phyloP scores from a whole-genome alignment of 1,140 invertebrate genomes.

The Conopomorpha cramerella region DNA sequence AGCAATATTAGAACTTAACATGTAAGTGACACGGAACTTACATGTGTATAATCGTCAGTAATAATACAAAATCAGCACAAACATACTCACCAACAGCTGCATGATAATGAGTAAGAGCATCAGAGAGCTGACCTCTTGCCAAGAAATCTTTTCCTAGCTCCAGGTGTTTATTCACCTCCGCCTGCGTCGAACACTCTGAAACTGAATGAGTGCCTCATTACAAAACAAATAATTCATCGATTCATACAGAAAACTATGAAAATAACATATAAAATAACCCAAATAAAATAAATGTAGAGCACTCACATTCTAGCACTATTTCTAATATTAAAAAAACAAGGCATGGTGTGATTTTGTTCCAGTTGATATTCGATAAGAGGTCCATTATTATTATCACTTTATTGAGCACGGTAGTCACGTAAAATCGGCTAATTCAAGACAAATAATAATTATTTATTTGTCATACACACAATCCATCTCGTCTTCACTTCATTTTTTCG shows the following conservation, averaged over 20 bases:
- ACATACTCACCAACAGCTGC: constrained; percentile 87
- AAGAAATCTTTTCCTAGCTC: constrained; percentile 91
- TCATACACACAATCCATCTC: constrained; percentile 44
- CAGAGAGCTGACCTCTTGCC: constrained; percentile 88
- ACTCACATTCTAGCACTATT: constrained; percentile 56
- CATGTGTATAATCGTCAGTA: too few relatives aligned
- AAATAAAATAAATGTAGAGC: constrained; percentile 9
- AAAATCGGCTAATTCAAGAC: constrained; percentile 22
- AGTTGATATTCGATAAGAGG: constrained; percentile 45
- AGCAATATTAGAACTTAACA: too few relatives aligned
- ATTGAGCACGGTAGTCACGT: constrained; percentile 27
- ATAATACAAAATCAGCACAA: constrained; percentile 3
- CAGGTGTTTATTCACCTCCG: constrained; percentile 90
- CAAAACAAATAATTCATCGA: constrained; percentile 14
- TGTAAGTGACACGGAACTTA: too few relatives aligned
- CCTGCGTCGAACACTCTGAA: constrained; percentile 66
- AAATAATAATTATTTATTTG: constrained; percentile 52
- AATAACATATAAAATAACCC: constrained; percentile 10
- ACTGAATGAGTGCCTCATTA: constrained; percentile 58
- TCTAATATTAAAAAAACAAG: constrained; percentile 56
- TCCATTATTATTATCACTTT: constrained; percentile 42
- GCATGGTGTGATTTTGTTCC: constrained; percentile 57
- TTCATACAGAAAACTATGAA: constrained; percentile 17
- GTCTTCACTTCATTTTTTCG: constrained; percentile 46
- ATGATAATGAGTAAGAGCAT: constrained; percentile 97